Evolutionary conservation across 1,140 invertebrate genomes (phyloP), one percentile per base, ranked within the genome.

Genomic region (Choristoneura fumiferana): DNA sequence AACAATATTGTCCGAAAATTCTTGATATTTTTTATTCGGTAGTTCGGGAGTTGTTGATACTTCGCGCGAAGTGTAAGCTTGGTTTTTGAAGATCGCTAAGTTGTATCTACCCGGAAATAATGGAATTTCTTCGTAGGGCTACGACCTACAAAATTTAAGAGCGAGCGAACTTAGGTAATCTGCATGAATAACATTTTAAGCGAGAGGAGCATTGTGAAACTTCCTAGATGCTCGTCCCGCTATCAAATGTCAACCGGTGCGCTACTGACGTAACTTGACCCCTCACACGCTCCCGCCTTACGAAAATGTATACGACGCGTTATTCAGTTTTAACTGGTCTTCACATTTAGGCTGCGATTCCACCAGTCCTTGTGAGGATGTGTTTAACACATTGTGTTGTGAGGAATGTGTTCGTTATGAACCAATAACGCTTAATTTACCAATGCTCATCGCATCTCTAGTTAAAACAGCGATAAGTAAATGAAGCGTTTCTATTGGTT

Each of bases 221-320:
- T 49, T 49, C 43, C 43, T 49, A 49, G 43, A 49, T 49, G 43
- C 43, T n/a, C 22, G 22, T n/a, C 29, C 43, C 43, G 22, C 17
- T 49, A 49, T 49, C 43, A 49, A 49, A 49, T 49, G 43, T 49
- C 43, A 49, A 49, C 43, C 17, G 22, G 18, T 49, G 40, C 40
- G n/a, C 15, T 15, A 14, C 13, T 43, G 43, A 49, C 18, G 43
- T 22, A 49, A 49, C 18, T n/a, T 29, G 22, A 49, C 43, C 18
- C 40, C 22, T n/a, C n/a, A 9, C 39, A 17, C 10, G 15, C 40
- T 45, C 43, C 18, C 43, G 22, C 22, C n/a, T 49, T 49, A 49
- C 22, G 43, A 49, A 49, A 49, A 49, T 49, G 43, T 33, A 17
- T 12, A 12, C 22, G 8, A 12, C 43, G n/a, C 40, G 40, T 22